A percentile compares a stretch with the other conserved stretches of the same genome.
These are phyloP conservation scores for Falcunculus frontatus DNA, from an alignment of 2,113 vertebrate species.

Conservation along the genomic window DNA sequence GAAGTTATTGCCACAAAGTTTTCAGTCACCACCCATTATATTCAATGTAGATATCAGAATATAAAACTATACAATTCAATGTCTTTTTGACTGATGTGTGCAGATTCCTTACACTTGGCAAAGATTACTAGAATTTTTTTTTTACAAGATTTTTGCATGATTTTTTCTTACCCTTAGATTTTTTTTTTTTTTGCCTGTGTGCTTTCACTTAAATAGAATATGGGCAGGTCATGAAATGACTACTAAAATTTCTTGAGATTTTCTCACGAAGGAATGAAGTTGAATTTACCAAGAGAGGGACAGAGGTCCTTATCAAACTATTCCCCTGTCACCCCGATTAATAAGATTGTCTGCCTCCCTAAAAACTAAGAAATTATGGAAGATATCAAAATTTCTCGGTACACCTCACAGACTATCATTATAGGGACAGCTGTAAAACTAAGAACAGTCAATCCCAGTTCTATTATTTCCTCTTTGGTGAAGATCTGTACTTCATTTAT, in stretches of 20 bases:
- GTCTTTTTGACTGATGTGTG: not conserved
- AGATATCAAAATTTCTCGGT: not conserved
- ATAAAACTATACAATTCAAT: not conserved
- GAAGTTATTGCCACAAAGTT: not conserved
- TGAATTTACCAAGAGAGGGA: not conserved
- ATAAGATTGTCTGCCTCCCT: not conserved
- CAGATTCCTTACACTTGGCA: not conserved
- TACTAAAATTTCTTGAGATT: not conserved
- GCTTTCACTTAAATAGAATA: not conserved
- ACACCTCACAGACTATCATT: not conserved
- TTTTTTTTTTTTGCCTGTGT: not conserved
- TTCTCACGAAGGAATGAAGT: not conserved
- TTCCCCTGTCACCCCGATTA: not conserved
- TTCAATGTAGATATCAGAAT: not conserved
- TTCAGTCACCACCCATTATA: not conserved
- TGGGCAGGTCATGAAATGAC: not conserved
- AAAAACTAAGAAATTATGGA: not conserved
- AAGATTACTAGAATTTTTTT: not conserved
- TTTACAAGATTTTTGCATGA: not conserved
- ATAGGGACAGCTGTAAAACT: not conserved
- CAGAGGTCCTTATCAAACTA: not conserved
- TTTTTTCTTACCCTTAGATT: not conserved
- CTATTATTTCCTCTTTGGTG: not conserved
- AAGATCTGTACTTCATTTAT: not conserved
- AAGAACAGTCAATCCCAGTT: not conserved